Evolutionary conservation across 2,888 invertebrate genomes (phyloP).

Genomic region (Lithodes maja): DNA sequence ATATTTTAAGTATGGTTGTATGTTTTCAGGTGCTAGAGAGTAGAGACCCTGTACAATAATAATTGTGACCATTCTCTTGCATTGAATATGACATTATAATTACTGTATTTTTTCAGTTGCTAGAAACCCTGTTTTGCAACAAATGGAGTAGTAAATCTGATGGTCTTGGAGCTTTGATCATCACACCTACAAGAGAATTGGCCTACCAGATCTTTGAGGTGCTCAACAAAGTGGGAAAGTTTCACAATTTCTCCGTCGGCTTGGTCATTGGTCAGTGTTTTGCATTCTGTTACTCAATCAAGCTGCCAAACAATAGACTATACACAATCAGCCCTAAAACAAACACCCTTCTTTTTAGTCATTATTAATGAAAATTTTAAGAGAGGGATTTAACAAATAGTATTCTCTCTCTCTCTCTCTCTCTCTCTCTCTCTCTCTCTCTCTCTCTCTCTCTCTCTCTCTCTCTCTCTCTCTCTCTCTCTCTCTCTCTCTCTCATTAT

Average conservation of each 20-base stretch:
- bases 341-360: neutral
- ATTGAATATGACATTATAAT: too few species aligned
- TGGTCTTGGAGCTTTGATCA: conserved; percentile 94
- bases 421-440: too few species aligned
- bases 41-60: too few species aligned
- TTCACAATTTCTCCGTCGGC: conserved; percentile 96
- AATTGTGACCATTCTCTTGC: too few species aligned
- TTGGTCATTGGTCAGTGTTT: conserved; percentile 84
- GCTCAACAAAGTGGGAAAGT: conserved; percentile 86
- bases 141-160: conserved; percentile 89
- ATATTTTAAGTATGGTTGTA: too few species aligned
- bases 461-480: too few species aligned
- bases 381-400: too few species aligned
- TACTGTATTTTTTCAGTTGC: conserved; percentile 76
- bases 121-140: conserved; percentile 86
- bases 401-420: too few species aligned
- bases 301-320: neutral
- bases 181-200: conserved; percentile 96
- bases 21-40: too few species aligned
- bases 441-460: too few species aligned
- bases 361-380: neutral
- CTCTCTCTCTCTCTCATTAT: too few species aligned
- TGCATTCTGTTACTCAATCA: neutral
- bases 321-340: neutral
- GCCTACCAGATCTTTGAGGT: conserved; percentile 98